A percentile compares a stretch with the other conserved stretches of the same genome.
These are phyloP conservation scores for Rhagophthalmus giganteus DNA, from an alignment of 2,888 invertebrate genomes.

Conservation along the genomic window DNA sequence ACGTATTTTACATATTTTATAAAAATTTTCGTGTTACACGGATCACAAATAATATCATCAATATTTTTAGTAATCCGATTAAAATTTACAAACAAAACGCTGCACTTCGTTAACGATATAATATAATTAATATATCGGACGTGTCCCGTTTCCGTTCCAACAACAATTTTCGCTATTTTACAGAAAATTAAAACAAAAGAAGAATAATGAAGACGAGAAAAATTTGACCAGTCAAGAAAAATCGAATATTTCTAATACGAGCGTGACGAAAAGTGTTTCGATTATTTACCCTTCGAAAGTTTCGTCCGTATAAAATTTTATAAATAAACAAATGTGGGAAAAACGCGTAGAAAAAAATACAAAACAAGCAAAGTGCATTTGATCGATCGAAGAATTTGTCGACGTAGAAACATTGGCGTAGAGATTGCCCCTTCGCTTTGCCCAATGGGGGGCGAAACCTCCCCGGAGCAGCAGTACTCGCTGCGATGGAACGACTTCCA, in stretches of 20 bases:
- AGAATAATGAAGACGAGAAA: constrained; percentile 11
- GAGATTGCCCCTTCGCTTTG: constrained; percentile 55
- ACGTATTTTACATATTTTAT: constrained; percentile 1
- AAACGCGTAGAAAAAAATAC: constrained; percentile 10
- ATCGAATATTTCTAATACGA: too few species aligned
- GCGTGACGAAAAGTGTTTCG: too few species aligned
- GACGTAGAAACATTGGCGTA: constrained; percentile 55
- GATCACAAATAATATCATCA: neutral
- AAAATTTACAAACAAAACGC: constrained; percentile 10
- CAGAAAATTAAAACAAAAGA: constrained; percentile 18
- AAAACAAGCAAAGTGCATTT: constrained; percentile 8
- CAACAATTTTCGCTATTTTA: constrained; percentile 11
- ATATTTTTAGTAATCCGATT: neutral
- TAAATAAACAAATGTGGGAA: constrained; percentile 21
- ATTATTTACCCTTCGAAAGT: too few species aligned
- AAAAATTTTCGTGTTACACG: neutral
- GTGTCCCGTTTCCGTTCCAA: too few species aligned
- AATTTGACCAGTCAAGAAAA: too few species aligned
- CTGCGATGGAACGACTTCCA: constrained; percentile 95
- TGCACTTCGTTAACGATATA: constrained; percentile 1
- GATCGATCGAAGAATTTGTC: constrained; percentile 10
- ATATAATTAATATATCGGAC: neutral
- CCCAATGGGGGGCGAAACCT: constrained; percentile 64
- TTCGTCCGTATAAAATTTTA: neutral
- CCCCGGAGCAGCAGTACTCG: constrained; percentile 84